These are phyloP conservation scores for Aleiodes sp. DNA, from an alignment of 1,140 invertebrate species.

Conservation along the genomic window DNA sequence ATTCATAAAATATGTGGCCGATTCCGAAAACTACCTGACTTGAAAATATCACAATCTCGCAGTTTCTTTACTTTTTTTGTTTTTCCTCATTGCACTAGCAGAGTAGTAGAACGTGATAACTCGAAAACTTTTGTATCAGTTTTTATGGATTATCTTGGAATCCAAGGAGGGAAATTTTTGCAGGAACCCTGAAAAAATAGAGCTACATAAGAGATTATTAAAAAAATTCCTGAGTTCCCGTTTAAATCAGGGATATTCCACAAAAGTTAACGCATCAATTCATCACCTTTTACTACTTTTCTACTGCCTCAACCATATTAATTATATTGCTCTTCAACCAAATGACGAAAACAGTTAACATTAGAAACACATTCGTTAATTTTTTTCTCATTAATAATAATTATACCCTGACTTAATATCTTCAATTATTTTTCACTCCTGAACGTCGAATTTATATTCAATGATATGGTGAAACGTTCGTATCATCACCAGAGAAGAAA, in stretches of 20 bases:
- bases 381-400: neutral
- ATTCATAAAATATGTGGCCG: conserved; percentile 10
- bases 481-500: too few relatives aligned
- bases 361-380: neutral
- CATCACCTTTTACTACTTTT: too few relatives aligned
- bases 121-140: neutral
- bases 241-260: too few relatives aligned
- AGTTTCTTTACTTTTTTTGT: neutral
- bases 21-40: conserved; percentile 9
- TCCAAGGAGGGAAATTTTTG: too few relatives aligned
- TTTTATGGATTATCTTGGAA: too few relatives aligned
- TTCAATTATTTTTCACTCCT: neutral
- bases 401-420: conserved; percentile 19
- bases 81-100: neutral
- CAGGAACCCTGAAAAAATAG: too few relatives aligned
- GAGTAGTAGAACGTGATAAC: too few relatives aligned
- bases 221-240: too few relatives aligned
- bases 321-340: neutral
- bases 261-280: too few relatives aligned
- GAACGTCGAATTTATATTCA: conserved; percentile 1
- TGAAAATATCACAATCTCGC: neutral
- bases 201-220: too few relatives aligned
- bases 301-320: too few relatives aligned
- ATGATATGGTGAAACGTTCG: conserved; percentile 4
- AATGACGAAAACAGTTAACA: neutral